These are phyloP conservation scores for Andrena bicolor DNA, from an alignment of 2,888 invertebrate genomes.

Conservation along the genomic window DNA sequence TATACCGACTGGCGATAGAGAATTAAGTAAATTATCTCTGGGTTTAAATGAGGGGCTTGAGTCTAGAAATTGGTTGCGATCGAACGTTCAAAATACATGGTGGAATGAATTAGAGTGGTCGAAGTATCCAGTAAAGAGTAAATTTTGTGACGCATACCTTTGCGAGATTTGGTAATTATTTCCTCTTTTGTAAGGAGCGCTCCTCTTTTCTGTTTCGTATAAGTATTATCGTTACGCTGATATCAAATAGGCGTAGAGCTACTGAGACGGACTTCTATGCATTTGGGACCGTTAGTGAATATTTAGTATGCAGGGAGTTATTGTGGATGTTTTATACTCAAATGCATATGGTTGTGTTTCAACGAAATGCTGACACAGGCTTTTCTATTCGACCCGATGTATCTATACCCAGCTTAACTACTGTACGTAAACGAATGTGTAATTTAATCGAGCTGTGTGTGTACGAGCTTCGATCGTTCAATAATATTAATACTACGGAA, in stretches of 20 bases:
- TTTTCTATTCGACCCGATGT: slow-evolving; percentile 75
- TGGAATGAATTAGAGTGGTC: slow-evolving; percentile 83
- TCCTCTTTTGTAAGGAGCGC: not conserved
- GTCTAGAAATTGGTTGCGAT: slow-evolving; percentile 79
- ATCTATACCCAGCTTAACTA: slow-evolving; percentile 82
- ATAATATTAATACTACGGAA: slow-evolving; percentile 15
- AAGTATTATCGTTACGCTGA: slow-evolving; percentile 18
- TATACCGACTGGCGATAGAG: slow-evolving; percentile 31
- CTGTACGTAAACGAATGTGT: slow-evolving; percentile 51
- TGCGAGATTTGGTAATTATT: slow-evolving; percentile 82
- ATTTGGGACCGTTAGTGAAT: slow-evolving; percentile 80
- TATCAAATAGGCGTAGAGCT: slow-evolving; percentile 74
- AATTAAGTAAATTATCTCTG: slow-evolving; percentile 64
- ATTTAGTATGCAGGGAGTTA: slow-evolving; percentile 81
- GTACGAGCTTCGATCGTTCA: slow-evolving; percentile 4
- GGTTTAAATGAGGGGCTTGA: slow-evolving; percentile 71
- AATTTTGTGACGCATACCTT: slow-evolving; percentile 83
- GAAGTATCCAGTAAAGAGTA: slow-evolving; percentile 78
- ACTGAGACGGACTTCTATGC: slow-evolving; percentile 63
- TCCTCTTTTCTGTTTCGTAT: slow-evolving; percentile 1
- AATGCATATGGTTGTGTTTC: slow-evolving; percentile 77
- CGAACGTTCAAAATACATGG: slow-evolving; percentile 84
- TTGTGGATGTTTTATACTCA: slow-evolving; percentile 82
- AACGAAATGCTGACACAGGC: slow-evolving; percentile 62
- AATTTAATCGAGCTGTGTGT: not conserved